Evolutionary conservation across 2,797 vertebrate genomes (phyloP).

Genomic region (Sciurus vulgaris): DNA sequence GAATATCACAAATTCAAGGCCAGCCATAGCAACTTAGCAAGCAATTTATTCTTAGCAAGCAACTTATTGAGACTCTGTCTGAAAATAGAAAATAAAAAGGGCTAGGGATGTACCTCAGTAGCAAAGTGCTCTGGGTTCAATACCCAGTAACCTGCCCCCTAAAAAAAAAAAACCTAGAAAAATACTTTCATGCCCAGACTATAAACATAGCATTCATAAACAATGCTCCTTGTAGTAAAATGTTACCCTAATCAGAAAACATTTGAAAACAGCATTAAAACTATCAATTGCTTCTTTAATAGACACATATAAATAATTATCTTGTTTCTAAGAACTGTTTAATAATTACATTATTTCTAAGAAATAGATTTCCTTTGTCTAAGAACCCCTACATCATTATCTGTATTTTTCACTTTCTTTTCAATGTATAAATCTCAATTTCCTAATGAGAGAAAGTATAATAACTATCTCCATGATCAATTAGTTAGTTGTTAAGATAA

Average conservation of each 20-base stretch:
- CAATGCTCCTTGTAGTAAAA: slow-evolving; percentile 43
- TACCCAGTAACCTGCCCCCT: no score
- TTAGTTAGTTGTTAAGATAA: background rate
- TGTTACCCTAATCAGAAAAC: slow-evolving; percentile 32
- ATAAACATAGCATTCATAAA: slow-evolving; percentile 51
- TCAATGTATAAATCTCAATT: slow-evolving; percentile 3
- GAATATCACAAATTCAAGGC: no score
- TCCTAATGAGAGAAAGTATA: slow-evolving; percentile 26
- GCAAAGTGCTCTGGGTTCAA: background rate
- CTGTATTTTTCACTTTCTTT: slow-evolving; percentile 45
- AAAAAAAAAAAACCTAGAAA: slow-evolving; percentile 38
- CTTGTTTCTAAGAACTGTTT: background rate
- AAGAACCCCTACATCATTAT: background rate
- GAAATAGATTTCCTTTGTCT: slow-evolving; percentile 27
- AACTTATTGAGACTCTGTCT: no score
- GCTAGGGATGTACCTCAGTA: no score
- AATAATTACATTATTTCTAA: background rate
- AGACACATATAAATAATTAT: slow-evolving; percentile 33
- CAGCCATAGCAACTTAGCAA: no score
- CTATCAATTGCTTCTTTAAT: slow-evolving; percentile 42
- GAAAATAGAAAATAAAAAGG: no score
- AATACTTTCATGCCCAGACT: slow-evolving; percentile 40
- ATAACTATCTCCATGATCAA: background rate
- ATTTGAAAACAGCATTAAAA: slow-evolving; percentile 48
- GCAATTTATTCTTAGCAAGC: no score